These are phyloP conservation scores for Typhlichthys eigenmanni DNA, from an alignment of 2,797 vertebrate genomes.

Conservation along the genomic window DNA sequence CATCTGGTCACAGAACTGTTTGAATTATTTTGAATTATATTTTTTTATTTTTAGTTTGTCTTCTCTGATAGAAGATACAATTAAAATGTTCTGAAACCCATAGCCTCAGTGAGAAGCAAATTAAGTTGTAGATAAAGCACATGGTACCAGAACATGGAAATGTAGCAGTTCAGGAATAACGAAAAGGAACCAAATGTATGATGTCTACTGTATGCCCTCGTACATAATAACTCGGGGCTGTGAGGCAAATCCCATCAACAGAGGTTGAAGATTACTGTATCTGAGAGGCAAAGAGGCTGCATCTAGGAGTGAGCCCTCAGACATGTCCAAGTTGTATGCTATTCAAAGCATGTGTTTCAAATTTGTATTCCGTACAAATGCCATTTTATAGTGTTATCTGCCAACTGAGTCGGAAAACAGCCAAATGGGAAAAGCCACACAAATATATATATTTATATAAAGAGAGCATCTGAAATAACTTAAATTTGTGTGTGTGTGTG, in stretches of 20 bases:
- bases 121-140: background rate
- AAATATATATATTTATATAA: background rate
- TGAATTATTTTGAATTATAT: background rate
- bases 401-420: slow-evolving; percentile 14
- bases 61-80: too few species aligned
- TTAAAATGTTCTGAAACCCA: background rate
- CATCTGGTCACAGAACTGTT: background rate
- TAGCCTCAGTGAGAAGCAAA: background rate
- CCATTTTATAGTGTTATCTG: slow-evolving; percentile 12
- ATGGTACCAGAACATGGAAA: background rate
- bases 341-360: slow-evolving; percentile 15
- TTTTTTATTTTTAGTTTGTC: too few species aligned
- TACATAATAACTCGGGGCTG: slow-evolving; percentile 7
- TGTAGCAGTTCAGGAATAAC: background rate
- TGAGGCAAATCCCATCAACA: background rate
- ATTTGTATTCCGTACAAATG: slow-evolving; percentile 28
- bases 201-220: background rate
- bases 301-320: background rate
- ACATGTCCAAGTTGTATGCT: background rate
- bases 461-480: slow-evolving; percentile 16
- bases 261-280: slow-evolving; percentile 8
- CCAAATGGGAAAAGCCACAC: background rate
- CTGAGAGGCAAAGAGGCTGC: slow-evolving; percentile 10
- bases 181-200: background rate
- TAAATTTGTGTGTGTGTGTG: slow-evolving; percentile 2